Conservation (phyloP, 2,113 vertebrate genomes). For the Macquaria ambigua region DNA sequence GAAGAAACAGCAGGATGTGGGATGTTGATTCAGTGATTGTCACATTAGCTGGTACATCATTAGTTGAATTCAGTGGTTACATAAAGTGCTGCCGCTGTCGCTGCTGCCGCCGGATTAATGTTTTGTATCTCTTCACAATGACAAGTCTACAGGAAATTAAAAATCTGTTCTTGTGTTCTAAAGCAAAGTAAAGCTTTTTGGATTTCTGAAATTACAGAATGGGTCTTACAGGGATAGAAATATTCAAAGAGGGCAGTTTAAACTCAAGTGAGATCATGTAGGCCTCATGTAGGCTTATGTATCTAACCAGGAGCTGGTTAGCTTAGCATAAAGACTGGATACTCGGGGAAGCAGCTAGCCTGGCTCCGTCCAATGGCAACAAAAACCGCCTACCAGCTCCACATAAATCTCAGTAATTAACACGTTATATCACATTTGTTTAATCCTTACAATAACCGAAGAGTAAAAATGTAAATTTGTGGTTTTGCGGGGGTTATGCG, state of each 20-base stretch:
- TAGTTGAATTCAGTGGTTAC: slow-evolving; percentile 54
- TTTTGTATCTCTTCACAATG: slow-evolving; percentile 33
- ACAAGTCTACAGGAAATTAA: slow-evolving; percentile 17
- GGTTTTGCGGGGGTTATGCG: neutral
- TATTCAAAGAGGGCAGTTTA: neutral
- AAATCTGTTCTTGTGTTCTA: slow-evolving; percentile 8
- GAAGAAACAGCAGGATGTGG: slow-evolving; percentile 56
- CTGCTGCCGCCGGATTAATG: slow-evolving; percentile 46
- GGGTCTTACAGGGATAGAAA: neutral
- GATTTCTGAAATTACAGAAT: slow-evolving; percentile 1
- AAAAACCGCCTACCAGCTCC: neutral
- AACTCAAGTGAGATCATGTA: neutral
- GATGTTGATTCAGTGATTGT: slow-evolving; percentile 62
- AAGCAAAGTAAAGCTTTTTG: slow-evolving; percentile 2
- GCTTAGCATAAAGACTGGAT: neutral
- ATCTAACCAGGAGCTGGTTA: neutral
- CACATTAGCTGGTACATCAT: slow-evolving; percentile 68
- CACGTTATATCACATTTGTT: neutral
- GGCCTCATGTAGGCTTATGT: no score
- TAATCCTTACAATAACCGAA: neutral
- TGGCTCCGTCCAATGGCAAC: neutral
- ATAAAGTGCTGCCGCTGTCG: slow-evolving; percentile 23
- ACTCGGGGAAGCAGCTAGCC: neutral
- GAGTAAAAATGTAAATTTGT: neutral
- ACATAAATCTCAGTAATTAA: neutral